Conservation (phyloP, 1,140 invertebrate species). For the Eriosoma lanigerum region DNA sequence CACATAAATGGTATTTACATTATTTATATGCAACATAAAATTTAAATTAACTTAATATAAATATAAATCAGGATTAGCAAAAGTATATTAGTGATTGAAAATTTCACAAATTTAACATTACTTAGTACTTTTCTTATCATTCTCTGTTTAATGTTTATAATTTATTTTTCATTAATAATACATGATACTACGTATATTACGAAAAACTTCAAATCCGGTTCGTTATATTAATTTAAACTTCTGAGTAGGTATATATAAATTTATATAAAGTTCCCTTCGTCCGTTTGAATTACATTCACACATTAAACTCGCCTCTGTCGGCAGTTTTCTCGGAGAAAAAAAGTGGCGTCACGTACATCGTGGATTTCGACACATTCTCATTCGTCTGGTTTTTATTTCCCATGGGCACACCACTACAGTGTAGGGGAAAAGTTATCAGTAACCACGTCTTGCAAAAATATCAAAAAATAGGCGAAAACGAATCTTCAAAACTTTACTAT, state of each 20-base stretch:
- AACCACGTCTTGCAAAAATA: conserved; percentile 6
- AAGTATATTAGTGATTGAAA: too few species aligned
- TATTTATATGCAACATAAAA: too few species aligned
- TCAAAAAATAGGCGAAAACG: not conserved
- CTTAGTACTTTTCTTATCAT: too few species aligned
- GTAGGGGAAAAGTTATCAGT: conserved; percentile 25
- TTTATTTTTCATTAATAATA: too few species aligned
- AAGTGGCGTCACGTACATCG: not conserved
- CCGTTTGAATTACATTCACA: not conserved
- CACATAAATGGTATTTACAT: too few species aligned
- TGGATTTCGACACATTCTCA: conserved; percentile 35
- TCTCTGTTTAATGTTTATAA: too few species aligned
- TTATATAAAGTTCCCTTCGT: not conserved
- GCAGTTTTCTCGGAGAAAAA: conserved; percentile 13
- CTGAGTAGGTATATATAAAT: not conserved
- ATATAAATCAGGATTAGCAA: too few species aligned
- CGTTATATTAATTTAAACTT: conserved; percentile 23
- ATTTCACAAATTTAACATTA: too few species aligned
- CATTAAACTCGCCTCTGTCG: not conserved
- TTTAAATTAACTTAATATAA: too few species aligned
- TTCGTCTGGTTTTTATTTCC: conserved; percentile 39
- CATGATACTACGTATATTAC: too few species aligned
- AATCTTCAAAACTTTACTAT: not conserved
- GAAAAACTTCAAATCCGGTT: not conserved
- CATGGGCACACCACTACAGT: not conserved